These are phyloP conservation scores for Echinarachnius parma DNA, from an alignment of 53 echinoderm and acorn worm species.

Conservation along the genomic window DNA sequence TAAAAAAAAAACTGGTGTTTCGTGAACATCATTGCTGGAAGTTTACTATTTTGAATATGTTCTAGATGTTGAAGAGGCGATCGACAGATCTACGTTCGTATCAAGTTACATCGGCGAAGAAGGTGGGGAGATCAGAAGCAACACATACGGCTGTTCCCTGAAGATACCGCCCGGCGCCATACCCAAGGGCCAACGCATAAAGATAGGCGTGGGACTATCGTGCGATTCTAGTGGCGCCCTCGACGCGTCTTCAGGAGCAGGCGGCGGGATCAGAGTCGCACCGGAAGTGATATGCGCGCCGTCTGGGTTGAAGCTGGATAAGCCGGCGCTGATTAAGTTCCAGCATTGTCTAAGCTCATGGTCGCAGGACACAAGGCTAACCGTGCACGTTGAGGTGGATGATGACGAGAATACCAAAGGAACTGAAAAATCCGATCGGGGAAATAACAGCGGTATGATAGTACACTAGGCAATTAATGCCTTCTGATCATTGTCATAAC, in stretches of 20 bases:
- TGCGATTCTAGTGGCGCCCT: background rate
- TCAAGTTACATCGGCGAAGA: slow-evolving; percentile 24
- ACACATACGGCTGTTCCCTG: slow-evolving; percentile 20
- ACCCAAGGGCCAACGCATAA: slow-evolving; percentile 15
- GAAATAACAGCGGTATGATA: too few relatives aligned
- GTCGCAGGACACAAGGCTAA: slow-evolving; percentile 16
- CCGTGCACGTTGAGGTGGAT: slow-evolving; percentile 7
- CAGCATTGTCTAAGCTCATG: slow-evolving; percentile 25
- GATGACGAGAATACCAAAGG: too few relatives aligned
- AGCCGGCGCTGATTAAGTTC: slow-evolving; percentile 8
- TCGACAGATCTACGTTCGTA: background rate
- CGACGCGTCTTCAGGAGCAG: background rate
- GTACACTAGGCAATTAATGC: too few relatives aligned
- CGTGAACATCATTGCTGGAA: too few relatives aligned
- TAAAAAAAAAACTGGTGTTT: too few relatives aligned
- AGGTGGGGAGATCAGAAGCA: slow-evolving; percentile 23
- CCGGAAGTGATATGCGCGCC: slow-evolving; percentile 7
- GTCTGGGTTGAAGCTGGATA: slow-evolving; percentile 18
- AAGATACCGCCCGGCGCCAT: slow-evolving; percentile 21
- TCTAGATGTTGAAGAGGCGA: background rate
- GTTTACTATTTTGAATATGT: too few relatives aligned
- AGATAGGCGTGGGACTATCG: slow-evolving; percentile 26
- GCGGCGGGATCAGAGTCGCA: slow-evolving; percentile 8
- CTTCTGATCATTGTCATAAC: too few relatives aligned
- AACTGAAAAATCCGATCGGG: too few relatives aligned